A percentile compares a stretch with the other conserved stretches of the same genome.
Evolutionary conservation across 2,888 invertebrate genomes (phyloP).

Genomic region (Ectobius pallidus): DNA sequence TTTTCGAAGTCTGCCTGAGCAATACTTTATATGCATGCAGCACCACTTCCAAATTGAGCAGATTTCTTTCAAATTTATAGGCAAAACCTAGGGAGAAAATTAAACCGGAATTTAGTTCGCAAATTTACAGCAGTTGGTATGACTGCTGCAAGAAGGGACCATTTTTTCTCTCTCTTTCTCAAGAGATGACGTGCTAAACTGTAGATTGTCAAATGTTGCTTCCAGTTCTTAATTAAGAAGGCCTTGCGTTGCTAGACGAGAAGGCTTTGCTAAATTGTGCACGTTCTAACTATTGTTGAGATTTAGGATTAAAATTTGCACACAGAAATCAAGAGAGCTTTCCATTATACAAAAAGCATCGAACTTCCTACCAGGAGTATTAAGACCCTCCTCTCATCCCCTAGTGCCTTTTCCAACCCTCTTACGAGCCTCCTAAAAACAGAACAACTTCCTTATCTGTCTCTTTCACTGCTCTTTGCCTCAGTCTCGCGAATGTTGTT

Average conservation of each 20-base stretch:
- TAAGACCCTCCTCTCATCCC: background rate
- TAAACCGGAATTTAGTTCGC: too few species aligned
- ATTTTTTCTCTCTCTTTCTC: background rate
- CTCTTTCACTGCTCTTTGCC: too few species aligned
- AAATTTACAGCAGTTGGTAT: background rate
- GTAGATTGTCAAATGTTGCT: conserved; percentile 4
- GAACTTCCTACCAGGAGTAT: conserved; percentile 9
- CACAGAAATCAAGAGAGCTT: background rate
- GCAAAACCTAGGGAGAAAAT: too few species aligned
- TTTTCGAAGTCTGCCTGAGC: too few species aligned
- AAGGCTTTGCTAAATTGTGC: conserved; percentile 8
- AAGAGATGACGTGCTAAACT: background rate
- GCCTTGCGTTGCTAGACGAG: background rate
- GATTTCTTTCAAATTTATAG: too few species aligned
- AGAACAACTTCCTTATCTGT: conserved; percentile 21
- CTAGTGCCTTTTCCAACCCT: background rate
- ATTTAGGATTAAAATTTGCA: conserved; percentile 20
- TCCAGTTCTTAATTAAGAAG: conserved; percentile 3
- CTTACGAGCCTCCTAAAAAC: background rate
- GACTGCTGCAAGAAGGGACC: background rate
- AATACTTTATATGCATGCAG: too few species aligned
- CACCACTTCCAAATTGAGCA: too few species aligned
- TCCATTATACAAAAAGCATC: conserved; percentile 18
- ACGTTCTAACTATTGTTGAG: conserved; percentile 15
- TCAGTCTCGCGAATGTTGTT: background rate